phyloP scores from a whole-genome alignment of 2,113 vertebrate species.

The Illadopsis cleaveri region DNA sequence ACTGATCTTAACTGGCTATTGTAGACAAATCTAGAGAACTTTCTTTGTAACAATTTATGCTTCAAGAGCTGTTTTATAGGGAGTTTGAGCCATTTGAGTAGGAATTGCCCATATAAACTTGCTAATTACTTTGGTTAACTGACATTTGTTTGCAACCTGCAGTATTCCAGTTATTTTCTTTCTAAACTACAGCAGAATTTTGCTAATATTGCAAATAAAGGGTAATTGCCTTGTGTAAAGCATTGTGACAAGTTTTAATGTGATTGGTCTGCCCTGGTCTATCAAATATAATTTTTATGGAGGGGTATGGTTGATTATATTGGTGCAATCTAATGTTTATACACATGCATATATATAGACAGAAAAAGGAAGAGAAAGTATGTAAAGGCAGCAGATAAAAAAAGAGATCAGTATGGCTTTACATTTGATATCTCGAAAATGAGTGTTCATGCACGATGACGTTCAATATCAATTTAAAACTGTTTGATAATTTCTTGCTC shows the following conservation, averaged over 20 bases:
- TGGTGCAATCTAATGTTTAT: not conserved
- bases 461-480: conserved; percentile 57
- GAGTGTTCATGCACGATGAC: not conserved
- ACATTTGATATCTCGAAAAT: not conserved
- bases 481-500: conserved; percentile 75
- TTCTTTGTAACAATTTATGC: not conserved
- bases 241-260: not conserved
- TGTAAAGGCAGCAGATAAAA: not conserved
- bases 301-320: not conserved
- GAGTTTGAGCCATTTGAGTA: not conserved
- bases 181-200: not conserved
- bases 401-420: conserved; percentile 8
- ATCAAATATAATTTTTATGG: not conserved
- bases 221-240: not conserved
- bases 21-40: not conserved
- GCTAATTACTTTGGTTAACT: not conserved
- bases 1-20: not conserved
- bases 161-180: not conserved
- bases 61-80: not conserved
- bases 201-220: not conserved
- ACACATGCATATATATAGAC: not conserved
- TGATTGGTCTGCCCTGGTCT: not conserved
- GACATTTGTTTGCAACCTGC: not conserved
- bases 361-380: not conserved
- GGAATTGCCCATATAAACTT: not conserved